Evolutionary conservation across 2,797 vertebrate species (phyloP).

Genomic region (Pseudochirops cupreus): DNA sequence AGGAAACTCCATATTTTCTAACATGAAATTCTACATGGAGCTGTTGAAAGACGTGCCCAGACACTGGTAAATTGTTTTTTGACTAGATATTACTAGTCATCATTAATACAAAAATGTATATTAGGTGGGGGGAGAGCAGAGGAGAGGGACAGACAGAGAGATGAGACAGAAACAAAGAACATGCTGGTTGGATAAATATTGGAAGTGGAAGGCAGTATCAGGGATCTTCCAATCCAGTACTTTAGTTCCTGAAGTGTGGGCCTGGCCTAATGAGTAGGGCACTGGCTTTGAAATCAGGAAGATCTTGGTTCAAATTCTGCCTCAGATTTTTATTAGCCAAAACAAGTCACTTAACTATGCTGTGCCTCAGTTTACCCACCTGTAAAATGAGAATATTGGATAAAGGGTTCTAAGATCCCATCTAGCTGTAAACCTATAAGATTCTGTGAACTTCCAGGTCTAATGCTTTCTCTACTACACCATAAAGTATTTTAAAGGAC

Average conservation of each 20-base stretch:
- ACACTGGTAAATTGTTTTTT: neutral
- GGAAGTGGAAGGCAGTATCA: neutral
- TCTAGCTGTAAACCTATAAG: neutral
- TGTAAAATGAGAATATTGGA: neutral
- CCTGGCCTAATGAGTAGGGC: neutral
- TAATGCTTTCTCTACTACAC: neutral
- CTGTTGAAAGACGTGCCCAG: neutral
- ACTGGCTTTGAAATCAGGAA: neutral
- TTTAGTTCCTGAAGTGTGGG: neutral
- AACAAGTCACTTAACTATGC: neutral
- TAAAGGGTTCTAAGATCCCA: neutral
- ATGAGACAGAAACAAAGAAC: neutral
- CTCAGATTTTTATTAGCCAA: neutral
- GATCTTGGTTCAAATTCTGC: neutral
- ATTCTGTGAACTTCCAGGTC: neutral
- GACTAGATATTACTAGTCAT: neutral
- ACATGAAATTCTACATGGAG: constrained; percentile 11
- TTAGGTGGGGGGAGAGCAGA: neutral
- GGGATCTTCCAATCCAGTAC: neutral
- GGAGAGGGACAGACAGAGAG: neutral
- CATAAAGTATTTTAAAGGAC: neutral
- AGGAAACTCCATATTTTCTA: constrained; percentile 32
- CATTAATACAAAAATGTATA: neutral
- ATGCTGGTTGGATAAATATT: neutral
- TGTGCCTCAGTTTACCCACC: neutral